phyloP scores from a whole-genome alignment of 2,113 vertebrate genomes.

The Sterrhoptilus dennistouni region DNA sequence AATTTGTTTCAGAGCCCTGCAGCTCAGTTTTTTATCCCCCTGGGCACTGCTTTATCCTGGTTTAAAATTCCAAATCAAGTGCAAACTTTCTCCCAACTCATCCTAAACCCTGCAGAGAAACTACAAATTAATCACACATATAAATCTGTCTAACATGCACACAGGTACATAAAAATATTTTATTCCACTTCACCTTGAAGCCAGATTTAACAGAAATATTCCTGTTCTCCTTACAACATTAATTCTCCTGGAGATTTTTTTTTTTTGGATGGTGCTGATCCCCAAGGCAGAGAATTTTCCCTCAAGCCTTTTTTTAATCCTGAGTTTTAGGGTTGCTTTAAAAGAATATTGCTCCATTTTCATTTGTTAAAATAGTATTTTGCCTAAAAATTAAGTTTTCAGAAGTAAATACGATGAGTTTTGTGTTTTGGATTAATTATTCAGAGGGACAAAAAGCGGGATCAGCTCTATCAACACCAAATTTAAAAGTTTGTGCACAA shows the following conservation, averaged over 20 bases:
- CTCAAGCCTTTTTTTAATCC: background rate
- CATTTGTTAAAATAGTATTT: background rate
- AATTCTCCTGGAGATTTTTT: background rate
- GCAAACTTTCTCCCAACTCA: background rate
- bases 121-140: background rate
- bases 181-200: background rate
- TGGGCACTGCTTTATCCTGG: background rate
- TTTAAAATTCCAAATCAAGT: background rate
- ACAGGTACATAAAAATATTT: background rate
- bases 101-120: background rate
- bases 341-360: background rate
- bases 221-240: background rate
- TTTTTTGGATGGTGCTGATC: background rate
- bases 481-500: background rate
- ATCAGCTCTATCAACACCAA: background rate
- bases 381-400: background rate
- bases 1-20: background rate
- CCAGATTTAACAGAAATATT: background rate
- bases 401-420: accelerated
- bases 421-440: background rate
- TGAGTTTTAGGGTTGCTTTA: background rate
- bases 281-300: background rate
- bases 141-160: background rate
- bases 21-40: background rate
- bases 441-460: background rate